phyloP scores from a whole-genome alignment of 2,113 vertebrate genomes.

The Perca schrenkii region DNA sequence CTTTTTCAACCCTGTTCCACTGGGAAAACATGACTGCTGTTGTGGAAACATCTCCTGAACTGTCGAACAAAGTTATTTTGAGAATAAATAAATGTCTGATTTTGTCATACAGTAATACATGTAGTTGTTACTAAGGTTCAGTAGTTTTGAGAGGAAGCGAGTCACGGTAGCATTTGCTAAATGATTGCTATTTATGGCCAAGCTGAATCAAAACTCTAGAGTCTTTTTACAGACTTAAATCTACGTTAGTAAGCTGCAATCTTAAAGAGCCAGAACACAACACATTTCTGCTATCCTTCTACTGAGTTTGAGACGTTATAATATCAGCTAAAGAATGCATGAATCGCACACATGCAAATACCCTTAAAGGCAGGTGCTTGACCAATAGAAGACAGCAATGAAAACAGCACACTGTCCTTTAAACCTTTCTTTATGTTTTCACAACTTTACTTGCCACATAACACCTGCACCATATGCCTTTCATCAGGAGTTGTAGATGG shows the following conservation, averaged over 20 bases:
- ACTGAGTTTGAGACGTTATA: background rate
- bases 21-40: background rate
- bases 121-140: background rate
- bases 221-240: background rate
- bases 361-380: too few relatives aligned
- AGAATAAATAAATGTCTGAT: background rate
- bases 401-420: too few relatives aligned
- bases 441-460: too few relatives aligned
- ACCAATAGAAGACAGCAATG: too few relatives aligned
- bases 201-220: background rate
- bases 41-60: background rate
- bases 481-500: background rate
- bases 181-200: background rate
- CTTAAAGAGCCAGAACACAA: constrained; percentile 2
- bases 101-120: background rate
- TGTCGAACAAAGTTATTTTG: background rate
- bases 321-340: background rate
- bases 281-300: too few relatives aligned
- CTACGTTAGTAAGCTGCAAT: background rate
- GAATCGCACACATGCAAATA: too few relatives aligned
- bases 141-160: background rate
- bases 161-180: background rate
- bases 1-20: background rate
- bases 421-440: too few relatives aligned
- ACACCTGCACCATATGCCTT: background rate